Conservation (phyloP, 2,113 vertebrate genomes). For the Ceuthmochares aereus region DNA sequence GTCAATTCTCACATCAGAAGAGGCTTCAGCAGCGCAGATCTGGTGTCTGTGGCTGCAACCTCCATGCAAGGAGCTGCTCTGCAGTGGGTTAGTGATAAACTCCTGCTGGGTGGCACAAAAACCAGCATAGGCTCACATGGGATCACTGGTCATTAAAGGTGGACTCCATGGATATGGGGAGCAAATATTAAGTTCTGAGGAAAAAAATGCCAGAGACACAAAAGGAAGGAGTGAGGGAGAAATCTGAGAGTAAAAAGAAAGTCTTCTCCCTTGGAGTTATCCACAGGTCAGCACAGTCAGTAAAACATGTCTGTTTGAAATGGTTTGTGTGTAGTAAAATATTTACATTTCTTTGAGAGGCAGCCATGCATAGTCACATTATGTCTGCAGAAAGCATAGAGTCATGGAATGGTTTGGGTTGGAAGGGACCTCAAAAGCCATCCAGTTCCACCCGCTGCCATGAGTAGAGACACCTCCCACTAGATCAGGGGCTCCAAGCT, state of each 20-base stretch:
- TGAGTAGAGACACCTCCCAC: no score
- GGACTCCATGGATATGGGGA: not conserved
- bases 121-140: rapidly evolving
- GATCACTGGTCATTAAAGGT: not conserved
- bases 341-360: not conserved
- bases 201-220: not conserved
- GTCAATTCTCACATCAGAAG: rapidly evolving
- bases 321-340: not conserved
- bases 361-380: not conserved
- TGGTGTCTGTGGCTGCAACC: rapidly evolving
- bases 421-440: no score
- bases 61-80: not conserved
- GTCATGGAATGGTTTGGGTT: no score
- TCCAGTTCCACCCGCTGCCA: no score
- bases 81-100: not conserved
- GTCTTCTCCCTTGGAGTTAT: not conserved
- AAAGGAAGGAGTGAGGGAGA: not conserved
- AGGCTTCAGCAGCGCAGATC: not conserved
- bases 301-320: not conserved
- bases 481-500: no score
- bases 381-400: not conserved
- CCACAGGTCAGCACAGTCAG: not conserved
- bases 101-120: not conserved
- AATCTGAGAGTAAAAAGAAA: not conserved
- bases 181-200: not conserved